Conservation (phyloP, 2,888 invertebrate genomes). For the Drosophila flavopinicola region DNA sequence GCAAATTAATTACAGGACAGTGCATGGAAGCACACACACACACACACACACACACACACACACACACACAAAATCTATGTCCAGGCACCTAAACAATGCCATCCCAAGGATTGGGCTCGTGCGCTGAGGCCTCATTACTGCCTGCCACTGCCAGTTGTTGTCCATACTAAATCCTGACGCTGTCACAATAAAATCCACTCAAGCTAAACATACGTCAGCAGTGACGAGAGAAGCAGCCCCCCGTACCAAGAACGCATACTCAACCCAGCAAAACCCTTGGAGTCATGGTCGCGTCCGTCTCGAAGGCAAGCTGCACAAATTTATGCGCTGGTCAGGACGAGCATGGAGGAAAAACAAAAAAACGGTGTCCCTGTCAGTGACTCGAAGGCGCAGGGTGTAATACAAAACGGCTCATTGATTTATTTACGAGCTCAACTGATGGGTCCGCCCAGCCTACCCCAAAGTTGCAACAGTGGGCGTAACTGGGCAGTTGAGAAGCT, state of each 20-base stretch:
- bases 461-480: constrained; percentile 42
- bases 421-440: constrained; percentile 79
- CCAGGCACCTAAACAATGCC: too few relatives aligned
- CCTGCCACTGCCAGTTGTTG: constrained; percentile 72
- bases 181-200: constrained; percentile 81
- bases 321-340: constrained; percentile 62
- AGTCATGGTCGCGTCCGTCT: constrained; percentile 9
- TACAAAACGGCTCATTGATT: constrained; percentile 81
- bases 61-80: constrained; percentile 1
- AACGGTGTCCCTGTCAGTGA: constrained; percentile 29
- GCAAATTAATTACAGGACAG: constrained; percentile 63
- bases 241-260: constrained; percentile 31
- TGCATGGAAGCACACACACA: constrained; percentile 59
- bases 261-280: constrained; percentile 15
- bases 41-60: constrained; percentile 13
- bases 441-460: constrained; percentile 28
- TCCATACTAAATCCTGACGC: constrained; percentile 72
- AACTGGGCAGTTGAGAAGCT: background rate
- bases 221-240: constrained; percentile 64
- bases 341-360: constrained; percentile 31
- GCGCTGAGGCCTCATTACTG: constrained; percentile 65
- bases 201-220: constrained; percentile 79
- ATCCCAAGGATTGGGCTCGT: background rate
- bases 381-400: constrained; percentile 59
- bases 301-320: constrained; percentile 65